These are phyloP conservation scores for Crematogaster levior DNA, from an alignment of 2,888 invertebrate genomes.

Conservation along the genomic window DNA sequence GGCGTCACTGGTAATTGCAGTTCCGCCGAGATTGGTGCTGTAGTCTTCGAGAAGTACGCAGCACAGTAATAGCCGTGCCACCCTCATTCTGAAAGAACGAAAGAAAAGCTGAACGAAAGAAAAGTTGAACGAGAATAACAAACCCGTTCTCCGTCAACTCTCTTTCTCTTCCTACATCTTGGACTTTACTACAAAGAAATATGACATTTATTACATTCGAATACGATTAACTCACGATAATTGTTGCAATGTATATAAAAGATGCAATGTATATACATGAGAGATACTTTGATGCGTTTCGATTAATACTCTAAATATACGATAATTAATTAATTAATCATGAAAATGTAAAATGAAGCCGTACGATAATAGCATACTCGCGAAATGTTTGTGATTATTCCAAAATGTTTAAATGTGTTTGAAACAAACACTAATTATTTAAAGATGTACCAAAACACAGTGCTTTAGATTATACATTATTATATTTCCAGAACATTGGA, in stretches of 20 bases:
- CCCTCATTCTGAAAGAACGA: constrained; percentile 82
- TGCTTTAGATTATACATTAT: constrained; percentile 1
- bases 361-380: neutral
- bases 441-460: constrained; percentile 10
- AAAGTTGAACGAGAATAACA: constrained; percentile 48
- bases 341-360: neutral
- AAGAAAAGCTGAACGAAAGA: constrained; percentile 68
- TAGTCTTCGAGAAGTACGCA: constrained; percentile 83
- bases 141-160: too few species aligned
- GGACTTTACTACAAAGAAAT: neutral
- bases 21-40: constrained; percentile 80
- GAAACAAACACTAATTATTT: constrained; percentile 1
- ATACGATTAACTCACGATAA: neutral
- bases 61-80: constrained; percentile 84
- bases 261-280: neutral
- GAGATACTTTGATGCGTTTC: neutral
- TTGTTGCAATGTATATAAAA: neutral
- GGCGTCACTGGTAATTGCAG: constrained; percentile 81
- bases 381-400: constrained; percentile 26
- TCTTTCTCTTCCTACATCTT: neutral
- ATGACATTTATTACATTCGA: neutral
- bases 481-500: neutral
- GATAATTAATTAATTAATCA: constrained; percentile 36
- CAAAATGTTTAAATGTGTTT: neutral
- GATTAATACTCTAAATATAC: neutral